Conservation (phyloP, 2,113 vertebrate species). For the Otolemur garnettii region DNA sequence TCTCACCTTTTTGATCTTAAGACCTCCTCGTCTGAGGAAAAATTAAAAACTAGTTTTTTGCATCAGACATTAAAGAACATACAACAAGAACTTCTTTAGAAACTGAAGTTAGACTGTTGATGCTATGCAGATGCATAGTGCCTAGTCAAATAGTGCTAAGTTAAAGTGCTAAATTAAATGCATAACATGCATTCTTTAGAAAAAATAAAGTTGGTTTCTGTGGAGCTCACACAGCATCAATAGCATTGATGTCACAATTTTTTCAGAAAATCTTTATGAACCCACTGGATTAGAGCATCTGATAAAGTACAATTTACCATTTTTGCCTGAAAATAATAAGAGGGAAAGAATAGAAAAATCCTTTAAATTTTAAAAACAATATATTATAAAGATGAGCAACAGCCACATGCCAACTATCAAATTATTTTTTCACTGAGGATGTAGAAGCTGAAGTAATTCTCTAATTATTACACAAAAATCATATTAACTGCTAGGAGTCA, state of each 20-base stretch:
- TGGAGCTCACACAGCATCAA: not conserved
- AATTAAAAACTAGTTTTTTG: not conserved
- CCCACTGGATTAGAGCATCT: not conserved
- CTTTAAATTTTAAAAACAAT: not conserved
- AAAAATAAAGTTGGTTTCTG: not conserved
- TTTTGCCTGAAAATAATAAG: slow-evolving; percentile 22
- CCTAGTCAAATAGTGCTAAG: too few relatives aligned
- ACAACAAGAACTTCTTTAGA: not conserved
- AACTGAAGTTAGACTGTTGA: not conserved
- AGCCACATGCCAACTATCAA: not conserved
- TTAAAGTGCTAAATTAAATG: not conserved
- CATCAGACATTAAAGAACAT: not conserved
- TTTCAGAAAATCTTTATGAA: not conserved
- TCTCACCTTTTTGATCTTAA: not conserved
- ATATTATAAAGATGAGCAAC: not conserved
- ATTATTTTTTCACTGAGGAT: not conserved
- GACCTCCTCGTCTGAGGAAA: not conserved
- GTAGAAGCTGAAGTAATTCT: not conserved
- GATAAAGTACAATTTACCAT: slow-evolving; percentile 2
- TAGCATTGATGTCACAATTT: not conserved
- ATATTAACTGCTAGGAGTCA: not conserved
- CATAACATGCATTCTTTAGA: not conserved
- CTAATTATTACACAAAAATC: not conserved
- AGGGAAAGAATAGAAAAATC: not conserved
- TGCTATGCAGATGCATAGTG: not conserved